These are phyloP conservation scores for Resseliella maxima DNA, from an alignment of 2,888 invertebrate genomes.

Conservation along the genomic window DNA sequence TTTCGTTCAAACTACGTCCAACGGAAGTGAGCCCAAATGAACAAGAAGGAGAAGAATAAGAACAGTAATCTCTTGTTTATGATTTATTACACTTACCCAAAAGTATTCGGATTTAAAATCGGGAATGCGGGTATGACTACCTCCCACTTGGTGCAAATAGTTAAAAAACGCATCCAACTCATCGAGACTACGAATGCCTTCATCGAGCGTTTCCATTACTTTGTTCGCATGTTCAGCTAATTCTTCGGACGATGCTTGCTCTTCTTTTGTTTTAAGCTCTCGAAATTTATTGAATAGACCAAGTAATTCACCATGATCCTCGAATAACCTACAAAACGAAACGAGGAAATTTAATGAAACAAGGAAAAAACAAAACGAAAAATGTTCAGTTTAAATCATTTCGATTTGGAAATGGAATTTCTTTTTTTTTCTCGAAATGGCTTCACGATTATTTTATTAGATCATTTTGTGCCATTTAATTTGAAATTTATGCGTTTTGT, in stretches of 20 bases:
- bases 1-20: too few relatives aligned
- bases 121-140: slow-evolving; percentile 84
- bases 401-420: too few relatives aligned
- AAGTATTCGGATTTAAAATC: slow-evolving; percentile 89
- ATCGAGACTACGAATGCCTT: slow-evolving; percentile 87
- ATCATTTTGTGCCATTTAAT: neutral
- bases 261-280: slow-evolving; percentile 81
- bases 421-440: too few relatives aligned
- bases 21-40: neutral
- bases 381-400: neutral
- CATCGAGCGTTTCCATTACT: slow-evolving; percentile 90
- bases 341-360: neutral
- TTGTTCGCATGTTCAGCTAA: slow-evolving; percentile 87
- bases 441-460: too few relatives aligned
- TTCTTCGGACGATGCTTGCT: slow-evolving; percentile 84
- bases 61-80: neutral
- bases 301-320: slow-evolving; percentile 83
- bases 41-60: neutral
- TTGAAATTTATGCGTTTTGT: neutral
- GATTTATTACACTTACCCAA: slow-evolving; percentile 77
- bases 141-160: slow-evolving; percentile 84
- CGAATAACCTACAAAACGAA: slow-evolving; percentile 79
- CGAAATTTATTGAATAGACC: slow-evolving; percentile 85
- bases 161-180: slow-evolving; percentile 86
- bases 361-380: neutral